These are phyloP conservation scores for Ephialtes manifestator DNA, from an alignment of 2,888 invertebrate species.

Conservation along the genomic window DNA sequence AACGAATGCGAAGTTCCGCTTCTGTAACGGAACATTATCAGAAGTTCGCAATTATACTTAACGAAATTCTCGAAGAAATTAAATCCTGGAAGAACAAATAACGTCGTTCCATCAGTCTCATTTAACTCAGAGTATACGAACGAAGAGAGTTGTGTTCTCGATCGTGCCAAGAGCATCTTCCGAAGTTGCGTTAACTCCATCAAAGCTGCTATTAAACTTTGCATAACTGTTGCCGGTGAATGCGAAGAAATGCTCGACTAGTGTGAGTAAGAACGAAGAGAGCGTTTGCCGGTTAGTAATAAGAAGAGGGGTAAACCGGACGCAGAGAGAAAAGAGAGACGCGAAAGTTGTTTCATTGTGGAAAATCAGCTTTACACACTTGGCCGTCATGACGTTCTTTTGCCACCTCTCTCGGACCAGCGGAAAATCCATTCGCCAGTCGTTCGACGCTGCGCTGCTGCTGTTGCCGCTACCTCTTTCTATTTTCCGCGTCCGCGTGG, in stretches of 20 bases:
- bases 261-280: neutral
- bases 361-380: conserved; percentile 18
- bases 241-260: neutral
- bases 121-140: neutral
- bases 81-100: neutral
- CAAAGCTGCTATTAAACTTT: conserved; percentile 31
- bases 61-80: neutral
- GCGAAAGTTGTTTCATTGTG: conserved; percentile 22
- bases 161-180: neutral
- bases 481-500: conserved; percentile 82
- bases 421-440: conserved; percentile 58
- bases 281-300: neutral
- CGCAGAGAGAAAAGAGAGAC: neutral
- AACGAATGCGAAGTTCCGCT: neutral
- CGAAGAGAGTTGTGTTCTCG: neutral
- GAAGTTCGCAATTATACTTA: conserved; percentile 2
- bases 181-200: conserved; percentile 21
- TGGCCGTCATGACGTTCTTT: conserved; percentile 32
- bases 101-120: neutral
- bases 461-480: conserved; percentile 72
- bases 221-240: neutral
- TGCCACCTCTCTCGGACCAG: conserved; percentile 32
- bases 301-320: neutral
- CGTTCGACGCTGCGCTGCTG: conserved; percentile 7
- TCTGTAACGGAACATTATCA: neutral